A percentile compares a stretch with the other conserved stretches of the same genome.
Evolutionary conservation across 2,888 invertebrate species (phyloP).

Genomic region (Axea sp.): DNA sequence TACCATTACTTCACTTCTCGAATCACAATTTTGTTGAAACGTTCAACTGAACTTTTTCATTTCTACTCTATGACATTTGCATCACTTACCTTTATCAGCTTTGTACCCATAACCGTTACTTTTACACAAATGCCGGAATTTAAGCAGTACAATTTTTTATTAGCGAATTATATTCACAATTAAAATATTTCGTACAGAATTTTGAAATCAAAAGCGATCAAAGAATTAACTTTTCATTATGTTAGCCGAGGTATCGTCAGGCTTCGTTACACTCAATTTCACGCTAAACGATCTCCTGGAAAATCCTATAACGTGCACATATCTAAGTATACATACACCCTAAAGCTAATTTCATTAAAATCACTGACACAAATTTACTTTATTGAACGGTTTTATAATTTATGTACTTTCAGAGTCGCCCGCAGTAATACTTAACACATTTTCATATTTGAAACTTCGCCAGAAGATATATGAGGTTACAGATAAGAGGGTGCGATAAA

Average conservation of each 20-base stretch:
- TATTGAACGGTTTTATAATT: conserved; percentile 33
- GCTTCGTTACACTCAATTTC: conserved; percentile 61
- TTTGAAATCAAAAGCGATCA: conserved; percentile 33
- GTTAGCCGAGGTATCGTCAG: conserved; percentile 25
- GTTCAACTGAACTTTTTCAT: no score
- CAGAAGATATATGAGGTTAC: neutral
- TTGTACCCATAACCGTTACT: no score
- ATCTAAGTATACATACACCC: conserved; percentile 37
- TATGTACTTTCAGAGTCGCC: conserved; percentile 2
- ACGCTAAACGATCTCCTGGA: conserved; percentile 52
- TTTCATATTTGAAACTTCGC: conserved; percentile 2
- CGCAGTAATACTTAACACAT: conserved; percentile 11
- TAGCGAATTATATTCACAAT: no score
- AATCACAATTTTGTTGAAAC: no score
- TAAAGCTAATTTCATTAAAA: conserved; percentile 38
- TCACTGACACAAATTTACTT: conserved; percentile 54
- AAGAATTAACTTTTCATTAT: conserved; percentile 45
- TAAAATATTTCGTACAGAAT: no score
- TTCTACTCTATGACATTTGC: no score
- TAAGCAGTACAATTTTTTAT: no score
- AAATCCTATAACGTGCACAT: conserved; percentile 36
- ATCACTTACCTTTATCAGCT: no score
- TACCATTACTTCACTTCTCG: no score
- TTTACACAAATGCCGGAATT: no score
- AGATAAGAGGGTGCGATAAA: conserved; percentile 2